Evolutionary conservation across 92 coral and sea anemone genomes (phyloP), one percentile per base, ranked within the genome.

Genomic region (Zoanthus sansibaricus): DNA sequence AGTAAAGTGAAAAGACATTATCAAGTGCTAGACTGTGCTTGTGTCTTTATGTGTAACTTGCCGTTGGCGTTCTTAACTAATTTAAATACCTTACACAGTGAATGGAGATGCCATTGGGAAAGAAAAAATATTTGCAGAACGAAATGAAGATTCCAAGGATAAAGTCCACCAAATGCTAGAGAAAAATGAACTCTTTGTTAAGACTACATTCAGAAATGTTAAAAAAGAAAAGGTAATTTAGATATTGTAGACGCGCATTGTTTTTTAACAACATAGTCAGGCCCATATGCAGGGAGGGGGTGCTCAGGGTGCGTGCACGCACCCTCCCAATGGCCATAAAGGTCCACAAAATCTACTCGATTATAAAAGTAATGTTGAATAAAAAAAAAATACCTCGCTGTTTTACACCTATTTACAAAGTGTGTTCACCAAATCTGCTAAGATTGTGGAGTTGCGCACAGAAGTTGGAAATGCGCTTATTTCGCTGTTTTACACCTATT

Each of bases 21-120:
- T 30, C 14, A 69, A 6, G 42, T 25, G 10, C 46, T 30, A 7
- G 3, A 69, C 69, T 62, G 69, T 62, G n/a, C 9, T 8, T 62
- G 69, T 62, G n/a, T 16, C 20, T 58, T 58, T 14, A 14, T 18
- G n/a, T 58, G 64, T 62, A 11, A 1, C 31, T 69, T 30, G 10
- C 45, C 6, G 4, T 69, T 30, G 10, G 17, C 6, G 4, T 30
- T 3, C 73, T 30, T 84, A 16, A 17, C 31, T 21, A 16, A 62
- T 8, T 51, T 15, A 20, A 11, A 14, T 73, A 45, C 69, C 14
- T 49, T 71, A 56, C 31, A 4, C 58, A 92, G 95, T 92, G 32
- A 92, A 92, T 83, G 95, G 95, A 49, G 84, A 92, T 46, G 73
- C 78, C 66, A 92, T 75, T 20, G 84, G 70, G 14, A 68, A 55